Percentiles rank a stretch among this genome's conserved stretches.
phyloP scores from a whole-genome alignment of 2,113 vertebrate species.

The Rutilus rutilus region DNA sequence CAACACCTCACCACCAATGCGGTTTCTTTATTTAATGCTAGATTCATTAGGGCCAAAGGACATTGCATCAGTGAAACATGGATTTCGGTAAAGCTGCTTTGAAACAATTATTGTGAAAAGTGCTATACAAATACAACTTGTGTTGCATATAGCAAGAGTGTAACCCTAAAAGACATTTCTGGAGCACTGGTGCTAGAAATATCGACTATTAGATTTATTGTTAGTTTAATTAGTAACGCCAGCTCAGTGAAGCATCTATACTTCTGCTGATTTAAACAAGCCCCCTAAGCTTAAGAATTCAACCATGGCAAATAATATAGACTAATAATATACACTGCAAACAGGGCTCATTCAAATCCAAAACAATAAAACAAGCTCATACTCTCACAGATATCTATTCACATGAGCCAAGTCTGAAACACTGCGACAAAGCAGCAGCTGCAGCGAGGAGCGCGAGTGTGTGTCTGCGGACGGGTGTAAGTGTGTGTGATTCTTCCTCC shows the following conservation, averaged over 20 bases:
- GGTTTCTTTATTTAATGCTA: not conserved
- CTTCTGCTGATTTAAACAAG: not conserved
- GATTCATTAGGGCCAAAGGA: not conserved
- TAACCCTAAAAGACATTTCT: not conserved
- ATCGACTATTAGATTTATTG: not conserved
- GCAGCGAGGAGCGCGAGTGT: conserved; percentile 36
- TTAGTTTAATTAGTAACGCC: not conserved
- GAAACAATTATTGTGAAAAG: not conserved
- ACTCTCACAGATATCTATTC: conserved; percentile 18
- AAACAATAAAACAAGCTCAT: conserved; percentile 2
- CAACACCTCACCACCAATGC: not conserved
- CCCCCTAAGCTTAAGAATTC: not conserved
- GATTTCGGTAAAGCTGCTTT: not conserved
- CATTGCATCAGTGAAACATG: not conserved
- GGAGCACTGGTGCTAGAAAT: not conserved
- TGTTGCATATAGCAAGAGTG: not conserved
- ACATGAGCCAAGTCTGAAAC: conserved; percentile 19
- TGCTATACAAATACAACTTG: not conserved
- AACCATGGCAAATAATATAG: not conserved
- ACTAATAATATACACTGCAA: not conserved
- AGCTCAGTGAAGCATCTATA: not conserved
- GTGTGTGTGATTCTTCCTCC: not conserved
- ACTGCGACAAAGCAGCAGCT: conserved; percentile 44
- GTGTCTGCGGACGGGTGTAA: not conserved
- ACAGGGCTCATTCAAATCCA: conserved; percentile 16